These are phyloP conservation scores for Nettapus auritus DNA, from an alignment of 2,113 vertebrate genomes.

Conservation along the genomic window DNA sequence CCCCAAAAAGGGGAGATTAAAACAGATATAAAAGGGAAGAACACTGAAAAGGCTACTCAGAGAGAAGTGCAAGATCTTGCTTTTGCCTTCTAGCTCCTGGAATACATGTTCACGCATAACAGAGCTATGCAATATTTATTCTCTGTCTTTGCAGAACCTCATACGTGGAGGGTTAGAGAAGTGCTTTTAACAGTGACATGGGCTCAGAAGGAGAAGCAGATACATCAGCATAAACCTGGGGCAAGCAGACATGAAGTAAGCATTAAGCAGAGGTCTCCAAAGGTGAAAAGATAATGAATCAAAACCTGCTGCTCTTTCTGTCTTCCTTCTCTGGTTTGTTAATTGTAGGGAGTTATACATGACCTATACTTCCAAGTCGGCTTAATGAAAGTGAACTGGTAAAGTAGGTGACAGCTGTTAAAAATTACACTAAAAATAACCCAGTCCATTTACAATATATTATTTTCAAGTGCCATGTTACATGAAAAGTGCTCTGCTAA, in stretches of 20 bases:
- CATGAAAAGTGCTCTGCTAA: constrained; percentile 13
- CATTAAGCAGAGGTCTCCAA: constrained; percentile 2
- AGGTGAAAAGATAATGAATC: constrained; percentile 43
- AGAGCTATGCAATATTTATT: not conserved
- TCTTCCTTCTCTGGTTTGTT: constrained; percentile 13
- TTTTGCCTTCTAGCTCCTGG: not conserved
- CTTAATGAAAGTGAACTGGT: constrained; percentile 14
- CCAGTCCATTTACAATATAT: not conserved
- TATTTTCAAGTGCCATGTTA: constrained; percentile 12
- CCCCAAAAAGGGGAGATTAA: not conserved
- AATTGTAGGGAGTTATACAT: constrained; percentile 35
- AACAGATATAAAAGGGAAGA: not conserved
- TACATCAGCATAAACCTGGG: not conserved
- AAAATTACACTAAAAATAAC: constrained; percentile 35
- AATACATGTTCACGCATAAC: not conserved
- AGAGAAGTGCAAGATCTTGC: not conserved
- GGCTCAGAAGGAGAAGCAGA: not conserved
- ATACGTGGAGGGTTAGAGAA: not conserved
- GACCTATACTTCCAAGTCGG: not conserved
- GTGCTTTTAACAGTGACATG: not conserved
- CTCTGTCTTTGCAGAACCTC: not conserved
- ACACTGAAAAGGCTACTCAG: not conserved
- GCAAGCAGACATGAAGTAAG: constrained; percentile 41
- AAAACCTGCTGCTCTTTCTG: constrained; percentile 14
- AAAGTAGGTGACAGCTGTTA: constrained; percentile 5